Evolutionary conservation across 2,113 vertebrate genomes (phyloP).

Genomic region (Glaucidium brasilianum): DNA sequence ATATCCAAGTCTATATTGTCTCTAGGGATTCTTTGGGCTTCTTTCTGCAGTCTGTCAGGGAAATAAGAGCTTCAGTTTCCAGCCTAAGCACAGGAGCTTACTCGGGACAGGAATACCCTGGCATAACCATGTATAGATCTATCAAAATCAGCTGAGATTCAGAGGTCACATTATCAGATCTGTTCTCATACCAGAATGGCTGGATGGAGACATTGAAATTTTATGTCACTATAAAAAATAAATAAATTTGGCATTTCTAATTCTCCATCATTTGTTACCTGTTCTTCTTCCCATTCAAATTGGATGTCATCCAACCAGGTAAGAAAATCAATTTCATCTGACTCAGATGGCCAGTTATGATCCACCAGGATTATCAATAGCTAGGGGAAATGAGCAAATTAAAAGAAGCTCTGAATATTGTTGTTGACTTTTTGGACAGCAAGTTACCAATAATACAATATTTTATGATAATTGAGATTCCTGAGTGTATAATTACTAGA

Average conservation of each 20-base stretch:
- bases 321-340: background rate
- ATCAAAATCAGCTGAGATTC: background rate
- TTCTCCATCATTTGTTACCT: background rate
- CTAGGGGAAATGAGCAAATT: background rate
- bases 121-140: rapidly evolving
- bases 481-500: background rate
- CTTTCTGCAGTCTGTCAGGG: background rate
- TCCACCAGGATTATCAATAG: background rate
- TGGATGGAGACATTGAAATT: background rate
- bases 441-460: background rate
- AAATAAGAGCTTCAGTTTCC: background rate
- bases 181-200: background rate
- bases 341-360: background rate
- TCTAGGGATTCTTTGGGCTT: background rate
- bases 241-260: background rate
- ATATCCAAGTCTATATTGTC: background rate
- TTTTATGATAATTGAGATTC: background rate
- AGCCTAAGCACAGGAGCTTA: background rate
- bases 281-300: background rate
- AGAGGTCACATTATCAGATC: background rate
- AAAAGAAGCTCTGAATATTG: background rate
- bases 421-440: slow-evolving; percentile 7
- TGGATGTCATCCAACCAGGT: background rate
- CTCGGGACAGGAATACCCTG: background rate
- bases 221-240: background rate